phyloP scores from a whole-genome alignment of 1,140 invertebrate genomes.

The Euglossa dilemma region DNA sequence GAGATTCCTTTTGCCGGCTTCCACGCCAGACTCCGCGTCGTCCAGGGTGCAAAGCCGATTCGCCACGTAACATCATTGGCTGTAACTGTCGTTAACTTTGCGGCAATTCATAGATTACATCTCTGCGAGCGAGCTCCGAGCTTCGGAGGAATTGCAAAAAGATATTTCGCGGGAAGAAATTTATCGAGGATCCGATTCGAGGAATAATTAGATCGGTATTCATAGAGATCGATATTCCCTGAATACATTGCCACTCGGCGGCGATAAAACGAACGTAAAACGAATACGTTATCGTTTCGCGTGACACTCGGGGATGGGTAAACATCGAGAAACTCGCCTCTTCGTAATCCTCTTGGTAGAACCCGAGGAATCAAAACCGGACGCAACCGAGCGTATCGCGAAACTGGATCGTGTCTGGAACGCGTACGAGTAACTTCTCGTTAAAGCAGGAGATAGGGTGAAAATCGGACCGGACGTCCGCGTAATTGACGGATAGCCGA shows the following conservation, averaged over 20 bases:
- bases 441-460: constrained; percentile 13
- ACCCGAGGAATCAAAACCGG: not conserved
- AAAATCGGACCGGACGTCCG: constrained; percentile 20
- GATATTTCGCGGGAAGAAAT: not conserved
- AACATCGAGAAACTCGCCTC: too few relatives aligned
- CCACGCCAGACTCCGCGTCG: too few relatives aligned
- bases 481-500: constrained; percentile 49
- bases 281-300: too few relatives aligned
- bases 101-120: not conserved
- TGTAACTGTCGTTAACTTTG: not conserved
- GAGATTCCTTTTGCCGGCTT: not conserved
- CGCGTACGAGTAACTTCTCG: not conserved
- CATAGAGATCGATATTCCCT: too few relatives aligned
- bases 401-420: not conserved
- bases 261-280: too few relatives aligned
- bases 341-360: too few relatives aligned
- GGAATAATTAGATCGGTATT: too few relatives aligned
- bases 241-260: too few relatives aligned
- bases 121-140: too few relatives aligned
- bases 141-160: not conserved
- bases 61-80: not conserved
- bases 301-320: too few relatives aligned
- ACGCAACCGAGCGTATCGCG: not conserved
- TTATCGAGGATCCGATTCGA: not conserved
- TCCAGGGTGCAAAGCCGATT: not conserved